Evolutionary conservation across 92 coral and sea anemone species (phyloP).

Genomic region (Phenganax stokvisi): DNA sequence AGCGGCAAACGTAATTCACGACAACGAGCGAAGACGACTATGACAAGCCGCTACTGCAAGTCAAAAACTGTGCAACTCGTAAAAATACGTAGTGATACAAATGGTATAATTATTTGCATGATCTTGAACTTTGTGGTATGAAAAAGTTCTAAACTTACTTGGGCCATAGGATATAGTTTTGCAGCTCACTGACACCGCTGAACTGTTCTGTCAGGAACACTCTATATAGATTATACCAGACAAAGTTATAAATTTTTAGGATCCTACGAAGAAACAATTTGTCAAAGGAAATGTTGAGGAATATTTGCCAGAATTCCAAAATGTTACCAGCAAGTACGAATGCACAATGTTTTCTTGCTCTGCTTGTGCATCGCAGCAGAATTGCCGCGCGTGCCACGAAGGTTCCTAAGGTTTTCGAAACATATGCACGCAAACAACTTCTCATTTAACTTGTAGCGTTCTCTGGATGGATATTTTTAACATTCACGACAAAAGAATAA

Average conservation of each 20-base stretch:
- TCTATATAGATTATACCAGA: neutral
- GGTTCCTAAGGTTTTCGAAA: neutral
- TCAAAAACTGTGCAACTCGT: no score
- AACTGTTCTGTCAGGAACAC: no score
- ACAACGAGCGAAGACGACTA: no score
- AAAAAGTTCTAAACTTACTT: no score
- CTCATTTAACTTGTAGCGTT: constrained; percentile 47
- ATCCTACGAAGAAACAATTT: constrained; percentile 61
- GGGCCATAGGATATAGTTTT: no score
- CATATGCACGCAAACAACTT: neutral
- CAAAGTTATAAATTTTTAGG: constrained; percentile 39
- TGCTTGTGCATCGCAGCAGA: neutral
- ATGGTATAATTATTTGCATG: no score
- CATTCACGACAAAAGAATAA: constrained; percentile 49
- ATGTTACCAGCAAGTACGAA: constrained; percentile 82
- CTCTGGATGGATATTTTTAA: constrained; percentile 71
- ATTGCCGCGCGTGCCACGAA: neutral
- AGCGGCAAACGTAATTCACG: no score
- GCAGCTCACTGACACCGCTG: no score
- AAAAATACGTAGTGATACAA: no score
- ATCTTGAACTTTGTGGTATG: no score
- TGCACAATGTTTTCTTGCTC: neutral
- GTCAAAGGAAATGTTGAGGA: constrained; percentile 55
- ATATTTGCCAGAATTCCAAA: constrained; percentile 77
- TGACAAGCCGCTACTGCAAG: no score